These are phyloP conservation scores for Machimus atricapillus DNA, from an alignment of 2,888 invertebrate species.

Conservation along the genomic window DNA sequence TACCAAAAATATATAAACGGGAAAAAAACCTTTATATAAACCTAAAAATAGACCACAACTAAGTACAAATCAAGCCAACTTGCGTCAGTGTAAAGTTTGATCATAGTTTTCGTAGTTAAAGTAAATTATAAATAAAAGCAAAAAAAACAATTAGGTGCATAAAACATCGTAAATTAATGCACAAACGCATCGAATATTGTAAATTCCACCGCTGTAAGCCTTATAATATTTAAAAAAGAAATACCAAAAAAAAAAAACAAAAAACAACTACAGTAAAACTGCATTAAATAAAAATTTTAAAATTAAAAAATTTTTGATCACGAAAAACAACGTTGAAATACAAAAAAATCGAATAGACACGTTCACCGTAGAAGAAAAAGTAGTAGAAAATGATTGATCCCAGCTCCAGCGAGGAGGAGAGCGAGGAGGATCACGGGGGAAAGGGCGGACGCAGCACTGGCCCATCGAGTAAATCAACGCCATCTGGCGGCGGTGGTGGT, in stretches of 20 bases:
- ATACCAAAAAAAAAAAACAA: background rate
- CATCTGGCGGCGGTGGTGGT: background rate
- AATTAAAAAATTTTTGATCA: background rate
- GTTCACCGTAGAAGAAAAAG: background rate
- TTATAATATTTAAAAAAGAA: slow-evolving; percentile 15
- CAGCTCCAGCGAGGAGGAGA: slow-evolving; percentile 95
- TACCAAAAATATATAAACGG: background rate
- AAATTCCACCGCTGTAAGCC: slow-evolving; percentile 29
- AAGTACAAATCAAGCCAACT: background rate
- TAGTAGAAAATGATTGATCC: slow-evolving; percentile 84
- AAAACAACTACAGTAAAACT: background rate
- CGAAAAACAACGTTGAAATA: background rate
- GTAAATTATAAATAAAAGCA: background rate
- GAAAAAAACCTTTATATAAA: background rate
- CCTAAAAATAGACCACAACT: background rate
- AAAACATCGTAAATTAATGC: background rate
- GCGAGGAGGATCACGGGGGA: slow-evolving; percentile 83
- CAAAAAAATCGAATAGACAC: background rate
- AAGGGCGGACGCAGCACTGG: slow-evolving; percentile 55
- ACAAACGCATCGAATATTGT: background rate
- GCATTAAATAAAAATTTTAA: background rate
- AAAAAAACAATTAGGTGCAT: background rate
- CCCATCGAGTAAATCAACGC: slow-evolving; percentile 43
- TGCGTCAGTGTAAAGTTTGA: background rate
- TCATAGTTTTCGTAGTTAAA: background rate